Conservation (phyloP, 2,888 invertebrate genomes). For the Scaptomyza parva region DNA sequence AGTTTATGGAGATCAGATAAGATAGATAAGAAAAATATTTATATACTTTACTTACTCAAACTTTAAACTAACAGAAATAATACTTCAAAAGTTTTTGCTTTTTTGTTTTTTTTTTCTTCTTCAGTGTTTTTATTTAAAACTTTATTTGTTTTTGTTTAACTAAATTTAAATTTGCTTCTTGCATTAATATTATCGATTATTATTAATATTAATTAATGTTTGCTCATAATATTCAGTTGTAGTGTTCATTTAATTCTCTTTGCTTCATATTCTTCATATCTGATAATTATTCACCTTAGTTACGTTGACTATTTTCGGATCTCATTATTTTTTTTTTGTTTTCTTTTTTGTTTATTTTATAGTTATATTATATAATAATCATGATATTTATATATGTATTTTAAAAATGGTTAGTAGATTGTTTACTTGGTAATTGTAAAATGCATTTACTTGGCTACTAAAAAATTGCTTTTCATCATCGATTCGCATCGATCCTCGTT, state of each 20-base stretch:
- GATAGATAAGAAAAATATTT: not conserved
- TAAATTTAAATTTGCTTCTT: slow-evolving; percentile 71
- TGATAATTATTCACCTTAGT: slow-evolving; percentile 52
- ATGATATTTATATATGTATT: slow-evolving; percentile 37
- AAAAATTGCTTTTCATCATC: slow-evolving; percentile 54
- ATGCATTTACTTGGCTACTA: slow-evolving; percentile 74
- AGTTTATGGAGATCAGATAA: too few relatives aligned
- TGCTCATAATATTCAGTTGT: slow-evolving; percentile 35
- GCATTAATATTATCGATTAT: slow-evolving; percentile 62
- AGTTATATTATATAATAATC: slow-evolving; percentile 21
- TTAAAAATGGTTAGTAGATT: slow-evolving; percentile 68
- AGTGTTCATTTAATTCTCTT: slow-evolving; percentile 17
- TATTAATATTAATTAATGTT: slow-evolving; percentile 20
- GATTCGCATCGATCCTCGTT: slow-evolving; percentile 25
- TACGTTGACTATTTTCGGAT: slow-evolving; percentile 63
- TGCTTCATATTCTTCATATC: slow-evolving; percentile 16
- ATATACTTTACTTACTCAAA: too few relatives aligned
- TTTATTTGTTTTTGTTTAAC: slow-evolving; percentile 70
- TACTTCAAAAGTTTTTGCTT: not conserved
- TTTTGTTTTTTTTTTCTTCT: slow-evolving; percentile 26
- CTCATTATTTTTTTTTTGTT: slow-evolving; percentile 27
- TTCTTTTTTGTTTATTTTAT: slow-evolving; percentile 28
- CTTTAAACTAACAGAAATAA: not conserved
- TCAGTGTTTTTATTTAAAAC: slow-evolving; percentile 69
- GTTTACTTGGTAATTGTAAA: slow-evolving; percentile 66